Evolutionary conservation across 2,113 vertebrate genomes (phyloP).

Genomic region (Thunnus thynnus): DNA sequence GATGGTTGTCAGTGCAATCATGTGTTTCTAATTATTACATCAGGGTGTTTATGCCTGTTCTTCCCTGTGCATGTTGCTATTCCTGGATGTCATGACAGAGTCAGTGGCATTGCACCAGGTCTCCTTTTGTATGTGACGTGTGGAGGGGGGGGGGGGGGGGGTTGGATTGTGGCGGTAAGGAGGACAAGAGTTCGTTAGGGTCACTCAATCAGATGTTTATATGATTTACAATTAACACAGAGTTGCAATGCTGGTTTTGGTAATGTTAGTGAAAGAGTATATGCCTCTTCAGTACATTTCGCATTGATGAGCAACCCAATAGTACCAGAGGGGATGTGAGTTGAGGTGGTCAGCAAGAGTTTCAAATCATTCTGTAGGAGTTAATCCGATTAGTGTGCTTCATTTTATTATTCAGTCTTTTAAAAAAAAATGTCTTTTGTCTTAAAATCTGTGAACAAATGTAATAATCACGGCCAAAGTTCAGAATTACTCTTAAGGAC

Average conservation of each 20-base stretch:
- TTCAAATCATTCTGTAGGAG: slow-evolving; percentile 16
- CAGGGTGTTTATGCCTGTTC: slow-evolving; percentile 69
- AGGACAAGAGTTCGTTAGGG: slow-evolving; percentile 38
- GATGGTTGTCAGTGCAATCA: slow-evolving; percentile 63
- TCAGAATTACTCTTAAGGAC: neutral
- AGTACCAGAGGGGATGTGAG: neutral
- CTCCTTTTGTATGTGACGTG: slow-evolving; percentile 53
- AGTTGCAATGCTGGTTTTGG: slow-evolving; percentile 39
- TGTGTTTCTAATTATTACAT: slow-evolving; percentile 77
- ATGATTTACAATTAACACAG: slow-evolving; percentile 52
- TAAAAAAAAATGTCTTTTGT: neutral
- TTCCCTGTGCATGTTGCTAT: slow-evolving; percentile 73
- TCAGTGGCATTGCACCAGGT: slow-evolving; percentile 63
- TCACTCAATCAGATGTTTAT: slow-evolving; percentile 40
- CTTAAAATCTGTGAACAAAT: neutral
- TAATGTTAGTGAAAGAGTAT: slow-evolving; percentile 32
- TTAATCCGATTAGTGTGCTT: slow-evolving; percentile 5
- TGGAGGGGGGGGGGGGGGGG: neutral
- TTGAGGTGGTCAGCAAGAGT: neutral
- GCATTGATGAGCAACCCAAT: slow-evolving; percentile 37
- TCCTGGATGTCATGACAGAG: slow-evolving; percentile 74
- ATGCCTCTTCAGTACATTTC: slow-evolving; percentile 14
- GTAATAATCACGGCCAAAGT: neutral
- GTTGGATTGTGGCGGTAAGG: slow-evolving; percentile 13
- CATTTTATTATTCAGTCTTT: neutral